A percentile compares a stretch with the other conserved stretches of the same genome.
These are phyloP conservation scores for Graphium colonna DNA, from an alignment of 2,888 invertebrate species.

Conservation along the genomic window DNA sequence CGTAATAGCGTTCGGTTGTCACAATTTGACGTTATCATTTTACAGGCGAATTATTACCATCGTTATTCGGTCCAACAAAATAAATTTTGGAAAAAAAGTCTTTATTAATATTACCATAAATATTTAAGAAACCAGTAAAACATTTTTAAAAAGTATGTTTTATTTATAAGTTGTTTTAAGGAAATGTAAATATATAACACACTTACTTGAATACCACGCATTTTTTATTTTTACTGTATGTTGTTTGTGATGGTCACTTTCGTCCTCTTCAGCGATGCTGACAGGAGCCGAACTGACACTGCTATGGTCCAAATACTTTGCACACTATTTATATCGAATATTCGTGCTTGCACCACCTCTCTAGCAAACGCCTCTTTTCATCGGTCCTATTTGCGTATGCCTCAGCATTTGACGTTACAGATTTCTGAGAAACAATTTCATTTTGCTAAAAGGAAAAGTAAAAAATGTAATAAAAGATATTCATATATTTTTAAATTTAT, in stretches of 20 bases:
- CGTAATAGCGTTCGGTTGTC: conserved; percentile 5
- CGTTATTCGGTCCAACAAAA: neutral
- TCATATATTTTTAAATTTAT: no score
- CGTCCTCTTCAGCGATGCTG: conserved; percentile 70
- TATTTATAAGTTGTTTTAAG: neutral
- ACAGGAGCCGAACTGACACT: conserved; percentile 76
- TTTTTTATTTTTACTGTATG: conserved; percentile 34
- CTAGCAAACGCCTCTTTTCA: conserved; percentile 15
- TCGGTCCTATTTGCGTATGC: neutral
- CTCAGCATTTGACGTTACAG: neutral
- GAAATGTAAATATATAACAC: neutral
- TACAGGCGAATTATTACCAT: neutral
- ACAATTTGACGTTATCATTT: conserved; percentile 4
- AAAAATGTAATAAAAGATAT: no score
- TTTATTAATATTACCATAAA: neutral
- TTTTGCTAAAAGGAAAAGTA: no score
- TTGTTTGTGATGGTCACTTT: conserved; percentile 55
- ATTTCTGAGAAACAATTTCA: neutral
- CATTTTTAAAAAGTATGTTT: neutral
- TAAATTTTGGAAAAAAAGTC: neutral
- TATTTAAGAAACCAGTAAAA: neutral
- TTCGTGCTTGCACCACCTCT: conserved; percentile 48
- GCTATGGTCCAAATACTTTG: conserved; percentile 36
- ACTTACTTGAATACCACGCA: conserved; percentile 74
- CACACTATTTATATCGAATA: conserved; percentile 64